Evolutionary conservation across 2,797 vertebrate genomes (phyloP), one percentile per base, ranked within the genome.

Genomic region (Glossophaga mutica): DNA sequence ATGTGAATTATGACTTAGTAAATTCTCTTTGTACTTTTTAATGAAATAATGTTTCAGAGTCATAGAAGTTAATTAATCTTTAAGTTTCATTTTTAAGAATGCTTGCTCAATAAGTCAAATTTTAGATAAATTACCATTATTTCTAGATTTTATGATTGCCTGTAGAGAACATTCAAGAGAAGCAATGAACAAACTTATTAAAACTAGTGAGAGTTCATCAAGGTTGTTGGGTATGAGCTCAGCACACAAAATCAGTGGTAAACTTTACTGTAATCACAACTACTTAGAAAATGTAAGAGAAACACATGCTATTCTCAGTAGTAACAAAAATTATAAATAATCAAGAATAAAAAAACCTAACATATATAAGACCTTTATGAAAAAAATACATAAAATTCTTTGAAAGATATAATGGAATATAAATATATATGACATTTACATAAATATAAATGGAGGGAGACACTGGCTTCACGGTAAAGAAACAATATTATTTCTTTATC

Each of bases 301-400:
- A 91, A 62, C 65, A 79, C 48, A 73, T 88, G 11, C 8, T n/a
- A 50, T 87, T 93, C 52, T 67, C 37, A 68, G 1, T 93, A 77
- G 24, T 71, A 73, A 86, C 55, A 79, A 76, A 76, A 85, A 65
- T 59, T 78, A 78, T 52, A 82, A 87, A 39, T 93, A 21, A 68
- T 44, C 24, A 48, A 32, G 37, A 77, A 68, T 84, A 62, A 94
- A 79, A 79, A 86, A 90, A 52, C 9, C 85, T 78, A 62, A 71
- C 55, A 88, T 87, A 15, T 62, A 1, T 50, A 68, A 92, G n/a
- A 19, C 34, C 34, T 90, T 82, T 65, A 68, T 82, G 57, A 90
- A 34, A 91, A 90, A 84, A 90, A 70, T 70, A 83, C 74, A 74
- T 48, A 84, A 88, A 94, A 50, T 71, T 78, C 3, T 90, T 95